Conservation (phyloP, 2,888 invertebrate genomes). For the Chaetogeoica ovagalla region DNA sequence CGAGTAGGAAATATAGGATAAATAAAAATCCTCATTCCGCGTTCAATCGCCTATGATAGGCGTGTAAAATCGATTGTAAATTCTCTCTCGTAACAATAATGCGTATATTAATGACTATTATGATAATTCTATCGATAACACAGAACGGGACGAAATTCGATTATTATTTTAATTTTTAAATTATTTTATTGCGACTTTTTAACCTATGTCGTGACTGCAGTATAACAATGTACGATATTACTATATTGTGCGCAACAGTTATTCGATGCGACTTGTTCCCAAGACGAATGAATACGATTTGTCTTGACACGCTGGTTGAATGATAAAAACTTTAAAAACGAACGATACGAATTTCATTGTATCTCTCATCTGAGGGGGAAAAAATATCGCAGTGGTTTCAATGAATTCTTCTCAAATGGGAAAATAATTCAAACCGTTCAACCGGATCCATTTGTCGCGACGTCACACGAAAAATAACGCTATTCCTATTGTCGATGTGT, state of each 20-base stretch:
- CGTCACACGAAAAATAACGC: constrained; percentile 12
- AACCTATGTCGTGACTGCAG: too few relatives aligned
- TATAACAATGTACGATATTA: too few relatives aligned
- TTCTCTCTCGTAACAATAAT: too few relatives aligned
- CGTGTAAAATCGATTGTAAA: too few relatives aligned
- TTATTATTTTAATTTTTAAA: too few relatives aligned
- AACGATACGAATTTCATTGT: background rate
- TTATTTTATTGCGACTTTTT: too few relatives aligned
- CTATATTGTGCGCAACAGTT: background rate
- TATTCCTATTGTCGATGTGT: background rate
- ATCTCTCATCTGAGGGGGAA: constrained; percentile 5
- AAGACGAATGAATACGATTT: constrained; percentile 19
- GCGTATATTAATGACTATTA: too few relatives aligned
- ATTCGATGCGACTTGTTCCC: background rate
- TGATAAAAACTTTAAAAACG: constrained; percentile 11
- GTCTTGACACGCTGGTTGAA: background rate
- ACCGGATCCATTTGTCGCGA: background rate
- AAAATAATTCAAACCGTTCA: constrained; percentile 14
- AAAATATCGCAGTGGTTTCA: background rate
- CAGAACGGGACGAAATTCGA: too few relatives aligned
- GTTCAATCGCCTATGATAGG: too few relatives aligned
- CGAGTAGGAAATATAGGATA: too few relatives aligned
- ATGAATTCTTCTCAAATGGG: background rate
- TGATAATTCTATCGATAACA: too few relatives aligned
- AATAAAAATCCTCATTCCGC: too few relatives aligned